phyloP scores from a whole-genome alignment of 2,888 invertebrate species.

The Sialis fuliginosa region DNA sequence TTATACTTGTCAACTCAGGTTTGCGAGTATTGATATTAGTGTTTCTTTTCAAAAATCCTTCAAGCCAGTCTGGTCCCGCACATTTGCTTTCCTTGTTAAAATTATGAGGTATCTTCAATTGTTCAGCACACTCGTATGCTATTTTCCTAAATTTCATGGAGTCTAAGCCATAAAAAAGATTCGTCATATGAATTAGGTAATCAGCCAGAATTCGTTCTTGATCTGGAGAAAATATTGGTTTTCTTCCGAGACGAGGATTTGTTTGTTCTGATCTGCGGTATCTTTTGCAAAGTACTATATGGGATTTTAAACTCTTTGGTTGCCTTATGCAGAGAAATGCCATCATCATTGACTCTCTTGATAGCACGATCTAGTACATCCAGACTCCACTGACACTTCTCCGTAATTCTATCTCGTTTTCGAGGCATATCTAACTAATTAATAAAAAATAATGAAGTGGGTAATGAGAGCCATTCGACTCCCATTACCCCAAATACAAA shows the following conservation, averaged over 20 bases:
- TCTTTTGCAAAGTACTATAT: conserved; percentile 1
- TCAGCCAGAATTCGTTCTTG: not conserved
- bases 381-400: not conserved
- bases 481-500: no score
- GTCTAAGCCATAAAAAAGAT: not conserved
- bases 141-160: not conserved
- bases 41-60: not conserved
- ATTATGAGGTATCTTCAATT: not conserved
- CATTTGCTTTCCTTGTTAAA: not conserved
- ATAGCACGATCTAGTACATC: not conserved
- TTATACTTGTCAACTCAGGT: not conserved
- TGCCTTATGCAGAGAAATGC: not conserved
- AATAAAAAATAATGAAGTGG: not conserved
- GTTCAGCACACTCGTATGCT: not conserved
- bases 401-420: not conserved
- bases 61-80: not conserved
- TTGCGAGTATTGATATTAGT: not conserved
- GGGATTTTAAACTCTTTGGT: not conserved
- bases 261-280: not conserved
- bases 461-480: no score
- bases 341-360: not conserved
- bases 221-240: not conserved
- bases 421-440: not conserved
- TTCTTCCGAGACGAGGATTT: not conserved
- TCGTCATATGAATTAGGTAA: not conserved